Percentiles rank a stretch among this genome's conserved stretches.
Evolutionary conservation across 2,797 vertebrate genomes (phyloP).

Genomic region (Gallirallus australis): DNA sequence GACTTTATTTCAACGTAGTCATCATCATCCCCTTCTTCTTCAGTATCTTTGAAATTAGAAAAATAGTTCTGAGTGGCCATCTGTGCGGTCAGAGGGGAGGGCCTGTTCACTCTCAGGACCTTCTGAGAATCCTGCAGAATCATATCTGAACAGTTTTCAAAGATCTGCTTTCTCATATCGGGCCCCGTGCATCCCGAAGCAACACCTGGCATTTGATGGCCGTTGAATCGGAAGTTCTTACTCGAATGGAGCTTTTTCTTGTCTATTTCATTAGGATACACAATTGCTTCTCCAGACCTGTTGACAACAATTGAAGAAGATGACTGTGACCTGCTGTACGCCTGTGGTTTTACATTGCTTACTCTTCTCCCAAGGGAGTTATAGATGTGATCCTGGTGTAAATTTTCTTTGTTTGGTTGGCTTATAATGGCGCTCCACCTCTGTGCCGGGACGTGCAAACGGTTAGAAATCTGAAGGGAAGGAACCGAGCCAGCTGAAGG

Average conservation of each 20-base stretch:
- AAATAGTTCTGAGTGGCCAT: constrained; percentile 93
- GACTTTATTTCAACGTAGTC: constrained; percentile 99
- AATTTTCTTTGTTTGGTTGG: constrained; percentile 84
- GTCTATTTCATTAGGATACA: constrained; percentile 71
- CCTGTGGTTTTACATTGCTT: constrained; percentile 76
- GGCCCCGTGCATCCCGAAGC: background rate
- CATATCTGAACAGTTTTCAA: constrained; percentile 84
- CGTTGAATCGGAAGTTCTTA: constrained; percentile 65
- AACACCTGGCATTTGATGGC: background rate
- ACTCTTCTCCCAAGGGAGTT: constrained; percentile 88
- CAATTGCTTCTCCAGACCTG: constrained; percentile 73
- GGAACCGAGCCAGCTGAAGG: constrained; percentile 85
- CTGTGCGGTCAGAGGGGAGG: constrained; percentile 84
- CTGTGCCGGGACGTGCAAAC: constrained; percentile 75
- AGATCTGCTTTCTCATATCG: constrained; percentile 75
- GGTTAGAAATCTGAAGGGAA: constrained; percentile 82
- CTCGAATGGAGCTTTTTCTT: constrained; percentile 70
- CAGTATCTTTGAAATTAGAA: constrained; percentile 94
- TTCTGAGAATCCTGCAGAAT: constrained; percentile 94
- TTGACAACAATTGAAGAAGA: constrained; percentile 79
- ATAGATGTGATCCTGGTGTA: constrained; percentile 83
- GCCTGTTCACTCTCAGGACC: constrained; percentile 88
- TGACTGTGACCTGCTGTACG: constrained; percentile 83
- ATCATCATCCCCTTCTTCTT: constrained; percentile 88
- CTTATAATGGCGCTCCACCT: constrained; percentile 88